Conservation (phyloP, 2,888 invertebrate species). For the Cephus rjabovi region DNA sequence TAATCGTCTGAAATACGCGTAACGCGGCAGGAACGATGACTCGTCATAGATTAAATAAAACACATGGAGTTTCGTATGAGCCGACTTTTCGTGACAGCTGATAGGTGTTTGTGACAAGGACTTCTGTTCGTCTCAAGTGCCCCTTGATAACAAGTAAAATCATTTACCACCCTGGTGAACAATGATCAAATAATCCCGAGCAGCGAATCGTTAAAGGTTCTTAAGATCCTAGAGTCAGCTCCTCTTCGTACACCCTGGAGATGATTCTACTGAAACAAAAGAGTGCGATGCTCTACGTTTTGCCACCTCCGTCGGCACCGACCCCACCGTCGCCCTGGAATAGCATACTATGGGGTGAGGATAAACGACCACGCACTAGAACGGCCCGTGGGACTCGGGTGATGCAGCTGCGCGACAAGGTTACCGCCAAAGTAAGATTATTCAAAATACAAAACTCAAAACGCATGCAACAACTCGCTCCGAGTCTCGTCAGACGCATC, state of each 20-base stretch:
- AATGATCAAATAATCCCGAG: background rate
- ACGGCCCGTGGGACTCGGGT: slow-evolving; percentile 33
- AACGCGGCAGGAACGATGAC: background rate
- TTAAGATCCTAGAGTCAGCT: background rate
- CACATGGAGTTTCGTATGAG: background rate
- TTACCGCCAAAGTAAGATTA: slow-evolving; percentile 45
- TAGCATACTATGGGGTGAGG: slow-evolving; percentile 63
- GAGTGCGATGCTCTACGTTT: slow-evolving; percentile 66
- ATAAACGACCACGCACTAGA: slow-evolving; percentile 30
- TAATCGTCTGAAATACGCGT: background rate
- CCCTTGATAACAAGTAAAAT: background rate
- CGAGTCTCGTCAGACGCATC: background rate
- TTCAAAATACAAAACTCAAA: background rate
- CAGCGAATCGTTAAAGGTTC: background rate
- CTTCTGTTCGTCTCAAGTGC: background rate
- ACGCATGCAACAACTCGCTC: background rate
- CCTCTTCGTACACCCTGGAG: background rate
- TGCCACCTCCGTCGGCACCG: slow-evolving; percentile 68
- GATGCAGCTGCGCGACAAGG: slow-evolving; percentile 39
- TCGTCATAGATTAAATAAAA: background rate
- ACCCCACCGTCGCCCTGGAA: slow-evolving; percentile 69
- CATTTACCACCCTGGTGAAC: background rate
- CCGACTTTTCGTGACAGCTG: background rate
- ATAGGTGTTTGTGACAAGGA: background rate
- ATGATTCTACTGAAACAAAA: slow-evolving; percentile 55